These are phyloP conservation scores for Xyrichtys novacula DNA, from an alignment of 2,797 vertebrate genomes.

Conservation along the genomic window DNA sequence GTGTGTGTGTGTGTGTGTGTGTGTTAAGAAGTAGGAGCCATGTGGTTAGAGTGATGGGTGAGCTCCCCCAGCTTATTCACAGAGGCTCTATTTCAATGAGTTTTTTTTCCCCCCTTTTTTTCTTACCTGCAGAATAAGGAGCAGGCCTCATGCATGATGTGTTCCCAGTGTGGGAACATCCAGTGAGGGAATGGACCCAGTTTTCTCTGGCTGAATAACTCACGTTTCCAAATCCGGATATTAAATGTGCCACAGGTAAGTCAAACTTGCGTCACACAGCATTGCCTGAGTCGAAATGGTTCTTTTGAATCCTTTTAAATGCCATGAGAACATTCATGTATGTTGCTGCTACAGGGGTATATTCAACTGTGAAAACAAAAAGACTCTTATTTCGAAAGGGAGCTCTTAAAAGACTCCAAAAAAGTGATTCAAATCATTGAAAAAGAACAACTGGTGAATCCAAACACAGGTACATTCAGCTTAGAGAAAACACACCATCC, in stretches of 20 bases:
- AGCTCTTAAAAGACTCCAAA: not conserved
- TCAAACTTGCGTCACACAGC: not conserved
- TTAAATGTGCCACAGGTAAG: slow-evolving; percentile 15
- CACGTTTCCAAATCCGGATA: slow-evolving; percentile 7
- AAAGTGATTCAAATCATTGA: slow-evolving; percentile 9
- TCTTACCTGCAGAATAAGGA: slow-evolving; percentile 50
- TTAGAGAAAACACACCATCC: slow-evolving; percentile 21
- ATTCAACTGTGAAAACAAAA: not conserved
- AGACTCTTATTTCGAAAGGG: slow-evolving; percentile 16
- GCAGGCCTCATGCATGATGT: slow-evolving; percentile 32
- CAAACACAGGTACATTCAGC: slow-evolving; percentile 39
- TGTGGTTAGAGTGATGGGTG: slow-evolving; percentile 65
- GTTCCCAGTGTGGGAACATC: slow-evolving; percentile 2
- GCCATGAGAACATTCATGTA: not conserved
- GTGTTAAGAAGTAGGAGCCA: slow-evolving; percentile 61
- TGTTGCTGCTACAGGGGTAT: not conserved
- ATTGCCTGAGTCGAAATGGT: not conserved
- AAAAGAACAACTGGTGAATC: slow-evolving; percentile 29
- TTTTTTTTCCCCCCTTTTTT: slow-evolving; percentile 45
- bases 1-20: slow-evolving; percentile 1
- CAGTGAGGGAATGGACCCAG: not conserved
- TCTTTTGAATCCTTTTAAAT: slow-evolving; percentile 4
- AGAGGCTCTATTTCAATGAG: slow-evolving; percentile 72
- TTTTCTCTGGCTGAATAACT: not conserved
- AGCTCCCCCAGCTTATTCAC: slow-evolving; percentile 56